Evolutionary conservation across 2,113 vertebrate species (phyloP), one percentile per base, ranked within the genome.

Genomic region (Perognathus longimembris): DNA sequence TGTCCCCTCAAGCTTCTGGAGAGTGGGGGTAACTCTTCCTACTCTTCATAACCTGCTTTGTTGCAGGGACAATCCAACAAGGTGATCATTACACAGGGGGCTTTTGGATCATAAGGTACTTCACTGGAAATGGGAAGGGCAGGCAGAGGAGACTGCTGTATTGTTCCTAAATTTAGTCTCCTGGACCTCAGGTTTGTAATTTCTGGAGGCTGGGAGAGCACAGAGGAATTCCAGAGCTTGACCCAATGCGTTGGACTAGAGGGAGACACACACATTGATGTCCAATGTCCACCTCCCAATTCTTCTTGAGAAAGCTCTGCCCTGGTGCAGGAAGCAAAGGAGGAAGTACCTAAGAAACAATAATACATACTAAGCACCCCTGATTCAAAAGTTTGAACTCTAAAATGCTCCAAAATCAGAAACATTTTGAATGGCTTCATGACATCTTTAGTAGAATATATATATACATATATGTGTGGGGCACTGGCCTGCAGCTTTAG

Each of bases 181-280:
- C 75, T 5, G 63, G 57, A 18, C 64, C 81, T 67, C 32, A 67
- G 77, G 63, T 7, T n/a, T 57, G 32, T 20, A 10, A 26, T 18
- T 30, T 69, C 81, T 30, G 24, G 34, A 85, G 12, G 54, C 6
- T 42, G 59, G 66, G 38, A 70, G 50, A 86, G 45, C 20, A 30
- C 42, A 64, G 12, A 45, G 26, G 24, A n/a, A 40, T 2, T 7
- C 18, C 63, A 1, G 2, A 11, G 24, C 38, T 26, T 7, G 22
- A 17, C 0, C 40, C 28, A 10, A 0, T 4, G 18, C 3, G 5
- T 24, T 0, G 0, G 36, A 28, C 40, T 6, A 9, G 24, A 38
- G 15, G 45, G 30, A 66, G 36, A 14, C 4, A 7, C 0, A 24
- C 14, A 15, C 2, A 28, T 8, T 18, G 12, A 45, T 5, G 40